Base-by-base conservation (phyloP, 2,888 invertebrate genomes). In the Serripes groenlandicus region DNA sequence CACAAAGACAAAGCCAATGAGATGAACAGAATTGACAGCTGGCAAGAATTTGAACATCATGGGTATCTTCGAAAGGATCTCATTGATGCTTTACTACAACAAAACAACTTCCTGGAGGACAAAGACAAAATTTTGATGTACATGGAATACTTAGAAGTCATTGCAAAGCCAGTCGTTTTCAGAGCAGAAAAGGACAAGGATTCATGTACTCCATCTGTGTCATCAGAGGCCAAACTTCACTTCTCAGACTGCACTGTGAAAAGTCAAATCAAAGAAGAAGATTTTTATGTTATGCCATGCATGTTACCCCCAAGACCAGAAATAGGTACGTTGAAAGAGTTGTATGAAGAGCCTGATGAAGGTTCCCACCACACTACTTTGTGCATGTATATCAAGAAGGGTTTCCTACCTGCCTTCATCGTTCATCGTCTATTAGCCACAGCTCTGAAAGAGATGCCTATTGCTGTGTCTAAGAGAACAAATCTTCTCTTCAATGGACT, bases 281-380 rank as follows among this genome's bases (percentile, higher is more conserved):
- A 66, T 42, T 66, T 42, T 28, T 66, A 66, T 30, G 23, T 66
- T 3, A 66, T 66, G 66, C 66, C 66, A 23, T 42, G 66, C 26
- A 66, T 42, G 66, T 42, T 66, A 23, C 66, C 42, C 1, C 3
- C n/a, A 3, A 66, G 37, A 28, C 66, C 66, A 23, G 23, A 37
- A 23, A 9, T 1, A n/a, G 66, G 42, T 37, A 26, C 7, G 37
- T 15, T 66, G 23, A 37, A 66, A 35, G n/a, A 1, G 34, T 62
- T 18, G 18, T 62, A 21, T 32, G 62, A 3, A 32, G 1, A 0
- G 1, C n/a, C n/a, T n/a, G 21, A 5, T 2, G n/a, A 62, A 11
- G 62, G 62, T 5, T 21, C 28, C 1, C 30, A 34, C 34, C 30
- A 34, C 21, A 30, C 23, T 5, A 23, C 23, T 28, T 42, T 66